Evolutionary conservation across 2,113 vertebrate species (phyloP).

Genomic region (Larimichthys crocea): DNA sequence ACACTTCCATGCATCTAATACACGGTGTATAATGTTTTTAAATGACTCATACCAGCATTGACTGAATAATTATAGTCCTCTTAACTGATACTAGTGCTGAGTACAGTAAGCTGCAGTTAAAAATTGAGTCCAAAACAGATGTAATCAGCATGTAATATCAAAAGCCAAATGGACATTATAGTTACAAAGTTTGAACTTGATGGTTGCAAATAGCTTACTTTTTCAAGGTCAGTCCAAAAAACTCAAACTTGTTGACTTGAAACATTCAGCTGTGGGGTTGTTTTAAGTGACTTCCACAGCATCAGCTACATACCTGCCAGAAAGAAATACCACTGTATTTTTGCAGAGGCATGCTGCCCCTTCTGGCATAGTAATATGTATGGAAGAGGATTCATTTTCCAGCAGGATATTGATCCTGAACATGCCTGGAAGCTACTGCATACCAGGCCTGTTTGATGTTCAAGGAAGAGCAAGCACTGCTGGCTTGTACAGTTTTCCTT

Average conservation of each 20-base stretch:
- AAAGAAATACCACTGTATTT: constrained; percentile 42
- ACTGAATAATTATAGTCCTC: neutral
- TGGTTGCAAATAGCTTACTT: constrained; percentile 17
- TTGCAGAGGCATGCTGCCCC: constrained; percentile 23
- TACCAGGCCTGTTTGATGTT: constrained; percentile 57
- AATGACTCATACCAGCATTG: neutral
- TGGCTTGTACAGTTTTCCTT: neutral
- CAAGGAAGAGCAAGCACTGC: constrained; percentile 7
- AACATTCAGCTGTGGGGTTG: constrained; percentile 38
- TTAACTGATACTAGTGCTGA: neutral
- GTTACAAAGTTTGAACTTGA: neutral
- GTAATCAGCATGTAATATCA: neutral
- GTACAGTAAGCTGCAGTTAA: neutral
- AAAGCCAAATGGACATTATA: neutral
- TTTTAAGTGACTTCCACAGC: constrained; percentile 48
- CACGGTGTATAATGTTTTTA: neutral
- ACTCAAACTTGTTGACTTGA: constrained; percentile 22
- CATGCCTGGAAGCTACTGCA: constrained; percentile 49
- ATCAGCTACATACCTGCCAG: constrained; percentile 23
- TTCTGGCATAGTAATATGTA: constrained; percentile 40
- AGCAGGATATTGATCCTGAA: constrained; percentile 58
- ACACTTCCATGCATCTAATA: neutral
- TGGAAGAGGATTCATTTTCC: constrained; percentile 63
- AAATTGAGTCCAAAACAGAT: neutral
- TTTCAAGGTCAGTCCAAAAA: constrained; percentile 34